phyloP scores from a whole-genome alignment of 2,888 invertebrate genomes.

The Cyrtodaria siliqua region DNA sequence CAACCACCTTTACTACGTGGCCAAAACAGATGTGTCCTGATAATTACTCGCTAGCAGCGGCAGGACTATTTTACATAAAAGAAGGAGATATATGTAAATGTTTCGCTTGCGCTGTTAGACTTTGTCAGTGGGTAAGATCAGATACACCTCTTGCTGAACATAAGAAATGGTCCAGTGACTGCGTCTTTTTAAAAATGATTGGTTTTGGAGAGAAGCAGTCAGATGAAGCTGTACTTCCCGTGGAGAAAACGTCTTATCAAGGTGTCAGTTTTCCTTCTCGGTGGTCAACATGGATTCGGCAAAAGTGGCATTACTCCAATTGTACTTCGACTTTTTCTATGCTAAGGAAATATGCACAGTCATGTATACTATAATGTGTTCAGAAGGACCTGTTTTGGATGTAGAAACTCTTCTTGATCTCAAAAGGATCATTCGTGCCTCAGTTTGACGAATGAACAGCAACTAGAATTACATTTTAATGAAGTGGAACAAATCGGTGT shows the following conservation, averaged over 20 bases:
- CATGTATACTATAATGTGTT: conserved; percentile 20
- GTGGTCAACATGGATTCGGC: conserved; percentile 24
- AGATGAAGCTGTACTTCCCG: background rate
- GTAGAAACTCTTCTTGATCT: conserved; percentile 24
- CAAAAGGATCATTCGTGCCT: conserved; percentile 43
- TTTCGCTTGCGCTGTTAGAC: conserved; percentile 42
- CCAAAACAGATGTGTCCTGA: conserved; percentile 40
- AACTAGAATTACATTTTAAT: conserved; percentile 40
- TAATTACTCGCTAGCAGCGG: conserved; percentile 32
- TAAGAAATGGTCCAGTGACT: conserved; percentile 32
- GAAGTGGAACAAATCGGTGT: conserved; percentile 34
- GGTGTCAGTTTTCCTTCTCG: background rate
- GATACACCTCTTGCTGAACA: conserved; percentile 36
- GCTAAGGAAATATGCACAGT: conserved; percentile 36
- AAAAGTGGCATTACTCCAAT: conserved; percentile 34
- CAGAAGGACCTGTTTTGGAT: conserved; percentile 35
- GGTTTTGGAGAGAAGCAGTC: conserved; percentile 9
- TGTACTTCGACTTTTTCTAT: conserved; percentile 50
- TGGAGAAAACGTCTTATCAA: background rate
- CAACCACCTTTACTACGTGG: conserved; percentile 29
- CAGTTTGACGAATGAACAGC: conserved; percentile 14
- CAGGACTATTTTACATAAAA: conserved; percentile 45
- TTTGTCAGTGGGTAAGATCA: conserved; percentile 27
- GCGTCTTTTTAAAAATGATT: conserved; percentile 30
- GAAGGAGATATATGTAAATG: conserved; percentile 50